These are phyloP conservation scores for Auanema sp. DNA, from an alignment of 2,888 invertebrate genomes.

Conservation along the genomic window DNA sequence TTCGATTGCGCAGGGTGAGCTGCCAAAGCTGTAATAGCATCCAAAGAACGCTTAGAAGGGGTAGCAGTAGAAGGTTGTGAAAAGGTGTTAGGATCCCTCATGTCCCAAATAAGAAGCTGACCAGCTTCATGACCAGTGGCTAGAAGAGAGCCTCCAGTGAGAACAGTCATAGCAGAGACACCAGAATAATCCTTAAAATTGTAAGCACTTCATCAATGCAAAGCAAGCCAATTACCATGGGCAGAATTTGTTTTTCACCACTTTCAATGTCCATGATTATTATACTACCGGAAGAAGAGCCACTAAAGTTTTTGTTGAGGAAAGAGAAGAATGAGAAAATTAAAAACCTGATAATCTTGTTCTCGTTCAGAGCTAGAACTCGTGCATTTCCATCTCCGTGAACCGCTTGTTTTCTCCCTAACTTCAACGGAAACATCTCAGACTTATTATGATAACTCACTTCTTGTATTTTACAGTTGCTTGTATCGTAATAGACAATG, in stretches of 20 bases:
- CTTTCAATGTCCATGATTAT: conserved; percentile 15
- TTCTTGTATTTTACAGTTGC: too few species aligned
- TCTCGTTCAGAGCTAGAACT: too few species aligned
- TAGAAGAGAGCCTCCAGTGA: conserved; percentile 16
- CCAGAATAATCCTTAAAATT: conserved; percentile 19
- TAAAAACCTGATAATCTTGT: too few species aligned
- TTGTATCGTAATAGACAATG: too few species aligned
- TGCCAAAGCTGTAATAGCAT: conserved; percentile 45
- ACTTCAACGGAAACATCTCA: too few species aligned
- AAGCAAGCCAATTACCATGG: too few species aligned
- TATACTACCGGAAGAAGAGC: conserved; percentile 17
- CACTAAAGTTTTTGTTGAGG: conserved; percentile 12
- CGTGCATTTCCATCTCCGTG: too few species aligned
- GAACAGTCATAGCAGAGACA: conserved; percentile 2
- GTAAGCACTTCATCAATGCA: too few species aligned
- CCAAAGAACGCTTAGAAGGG: conserved; percentile 35
- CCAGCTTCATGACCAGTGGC: conserved; percentile 19
- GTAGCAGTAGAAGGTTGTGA: conserved; percentile 17
- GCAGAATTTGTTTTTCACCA: neutral
- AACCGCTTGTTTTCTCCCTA: too few species aligned
- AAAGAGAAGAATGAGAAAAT: too few species aligned
- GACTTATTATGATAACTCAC: too few species aligned
- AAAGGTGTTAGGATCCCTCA: conserved; percentile 7
- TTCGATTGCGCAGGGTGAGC: conserved; percentile 57
- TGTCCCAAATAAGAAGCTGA: conserved; percentile 19